Conservation (phyloP, 1,140 invertebrate species). For the Drosophila mojavensis region DNA sequence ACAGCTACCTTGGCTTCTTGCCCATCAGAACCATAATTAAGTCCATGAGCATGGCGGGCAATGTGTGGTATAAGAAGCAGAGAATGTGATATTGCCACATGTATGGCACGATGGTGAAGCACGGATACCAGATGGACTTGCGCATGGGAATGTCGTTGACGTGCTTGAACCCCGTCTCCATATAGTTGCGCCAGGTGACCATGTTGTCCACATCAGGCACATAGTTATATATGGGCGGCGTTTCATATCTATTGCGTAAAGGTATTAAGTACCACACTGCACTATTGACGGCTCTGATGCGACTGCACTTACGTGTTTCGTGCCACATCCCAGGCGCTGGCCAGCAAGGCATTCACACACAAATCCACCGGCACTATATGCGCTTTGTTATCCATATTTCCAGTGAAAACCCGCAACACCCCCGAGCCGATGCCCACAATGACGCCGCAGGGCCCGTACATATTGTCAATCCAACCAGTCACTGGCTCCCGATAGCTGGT, state of each 20-base stretch:
- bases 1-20: slow-evolving; percentile 85
- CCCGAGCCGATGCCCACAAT: slow-evolving; percentile 90
- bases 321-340: slow-evolving; percentile 89
- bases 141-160: slow-evolving; percentile 83
- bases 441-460: slow-evolving; percentile 94
- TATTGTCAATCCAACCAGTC: slow-evolving; percentile 94
- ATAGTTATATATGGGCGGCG: slow-evolving; percentile 89
- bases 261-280: not conserved
- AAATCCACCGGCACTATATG: slow-evolving; percentile 95
- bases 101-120: slow-evolving; percentile 85
- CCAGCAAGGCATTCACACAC: slow-evolving; percentile 91
- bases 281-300: too few species aligned
- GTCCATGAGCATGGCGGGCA: slow-evolving; percentile 87
- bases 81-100: slow-evolving; percentile 85
- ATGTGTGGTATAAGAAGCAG: slow-evolving; percentile 85
- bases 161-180: slow-evolving; percentile 80
- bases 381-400: slow-evolving; percentile 86
- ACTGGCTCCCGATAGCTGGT: slow-evolving; percentile 92
- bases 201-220: slow-evolving; percentile 88
- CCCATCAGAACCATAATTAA: slow-evolving; percentile 84
- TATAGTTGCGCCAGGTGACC: slow-evolving; percentile 88
- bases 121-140: slow-evolving; percentile 85
- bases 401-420: slow-evolving; percentile 89
- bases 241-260: slow-evolving; percentile 55
- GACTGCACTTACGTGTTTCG: slow-evolving; percentile 70